Evolutionary conservation across 2,888 invertebrate species (phyloP), one percentile per base, ranked within the genome.

Genomic region (Polia nebulosa): DNA sequence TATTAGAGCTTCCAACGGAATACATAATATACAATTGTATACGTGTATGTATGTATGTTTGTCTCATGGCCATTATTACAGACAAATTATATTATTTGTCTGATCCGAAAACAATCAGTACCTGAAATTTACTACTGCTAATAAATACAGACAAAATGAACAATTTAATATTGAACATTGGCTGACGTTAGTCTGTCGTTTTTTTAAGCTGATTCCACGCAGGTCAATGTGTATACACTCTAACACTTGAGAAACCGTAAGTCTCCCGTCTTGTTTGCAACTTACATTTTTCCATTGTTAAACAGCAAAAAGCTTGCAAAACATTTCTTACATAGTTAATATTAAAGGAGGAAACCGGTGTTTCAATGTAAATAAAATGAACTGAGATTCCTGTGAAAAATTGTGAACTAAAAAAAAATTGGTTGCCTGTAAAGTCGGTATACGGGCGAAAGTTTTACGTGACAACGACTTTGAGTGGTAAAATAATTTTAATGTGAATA

Each of bases 201-300:
- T 22, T n/a, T n/a, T 15, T 7, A 41, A 29, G 13, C 13, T 22
- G 2, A 8, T 27, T 13, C 5, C 0, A n/a, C 20, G 3, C 34
- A 11, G 5, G 1, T 20, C 25, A 22, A 20, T 59, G 47, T 69
- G 17, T 9, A 36, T 11, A 25, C 34, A 15, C 41, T 70, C 11
- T 72, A 32, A 47, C 11, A 11, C 25, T 34, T 9, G 44, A 60
- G 47, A 70, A 59, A 69, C 73, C 55, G 67, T 74, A 78, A 72
- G 39, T 78, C 65, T 61, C 32, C 27, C 58, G 53, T 65, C 59
- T 78, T 53, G 60, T 60, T 79, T 39, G 57, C 56, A 79, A 60
- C 49, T 67, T 79, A 49, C 60, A 79, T 76, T 76, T 78, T 60
- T 66, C 67, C 58, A 72, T 79, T 74, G 67, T 57, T 58, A 57